Percentiles rank a stretch among this genome's conserved stretches.
phyloP scores from a whole-genome alignment of 2,113 vertebrate genomes.

The Clupea harengus region DNA sequence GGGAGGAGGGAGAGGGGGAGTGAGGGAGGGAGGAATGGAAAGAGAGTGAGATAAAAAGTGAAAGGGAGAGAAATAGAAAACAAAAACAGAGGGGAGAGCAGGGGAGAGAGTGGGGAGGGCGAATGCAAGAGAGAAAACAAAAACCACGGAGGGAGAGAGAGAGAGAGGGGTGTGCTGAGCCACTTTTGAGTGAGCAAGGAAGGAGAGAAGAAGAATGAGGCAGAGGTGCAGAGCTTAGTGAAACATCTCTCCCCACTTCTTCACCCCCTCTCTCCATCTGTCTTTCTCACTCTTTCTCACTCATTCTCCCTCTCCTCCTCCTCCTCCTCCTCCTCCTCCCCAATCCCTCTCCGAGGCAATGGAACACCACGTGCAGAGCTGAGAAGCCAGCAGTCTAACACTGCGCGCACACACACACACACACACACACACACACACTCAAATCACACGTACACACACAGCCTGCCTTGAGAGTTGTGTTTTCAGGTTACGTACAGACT shows the following conservation, averaged over 20 bases:
- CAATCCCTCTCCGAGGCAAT: conserved; percentile 12
- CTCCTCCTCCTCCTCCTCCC: background rate
- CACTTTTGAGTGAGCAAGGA: background rate
- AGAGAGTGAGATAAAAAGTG: conserved; percentile 24
- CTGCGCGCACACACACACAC: background rate
- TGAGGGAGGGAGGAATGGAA: background rate
- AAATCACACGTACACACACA: background rate
- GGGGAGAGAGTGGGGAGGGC: background rate
- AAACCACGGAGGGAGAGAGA: background rate
- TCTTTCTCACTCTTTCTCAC: background rate
- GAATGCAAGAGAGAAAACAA: conserved; percentile 30
- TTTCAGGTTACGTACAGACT: background rate
- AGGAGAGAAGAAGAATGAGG: background rate
- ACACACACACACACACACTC: too few species aligned
- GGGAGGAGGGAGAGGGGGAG: background rate
- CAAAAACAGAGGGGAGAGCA: background rate
- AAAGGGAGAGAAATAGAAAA: background rate
- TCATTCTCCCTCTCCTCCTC: background rate
- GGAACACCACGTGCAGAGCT: conserved; percentile 37
- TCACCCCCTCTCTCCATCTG: background rate
- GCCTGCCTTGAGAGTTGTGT: background rate
- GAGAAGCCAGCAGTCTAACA: conserved; percentile 10
- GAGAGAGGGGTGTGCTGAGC: background rate
- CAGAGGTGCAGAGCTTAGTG: conserved; percentile 20
- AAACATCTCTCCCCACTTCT: conserved; percentile 27